Base-by-base conservation (phyloP, 2,888 invertebrate genomes). In the Tetragonisca angustula region DNA sequence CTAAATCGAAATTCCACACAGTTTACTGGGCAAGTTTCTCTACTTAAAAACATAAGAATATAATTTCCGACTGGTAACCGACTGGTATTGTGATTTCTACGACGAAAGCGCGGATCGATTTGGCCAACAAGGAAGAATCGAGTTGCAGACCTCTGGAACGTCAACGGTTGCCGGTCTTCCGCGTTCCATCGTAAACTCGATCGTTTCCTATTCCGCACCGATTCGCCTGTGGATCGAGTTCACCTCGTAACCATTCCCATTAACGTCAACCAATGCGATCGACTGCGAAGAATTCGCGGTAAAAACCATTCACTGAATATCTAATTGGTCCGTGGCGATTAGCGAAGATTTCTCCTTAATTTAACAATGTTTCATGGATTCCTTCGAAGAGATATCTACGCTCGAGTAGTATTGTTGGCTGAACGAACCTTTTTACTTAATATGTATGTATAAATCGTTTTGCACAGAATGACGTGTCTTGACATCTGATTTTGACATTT, bases 151-250 rank as follows among this genome's bases (percentile, higher is more conserved):
- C 80, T 49, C 17, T 67, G 67, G 71, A 67, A 71, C 67, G 65
- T 83, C 75, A 70, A 59, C 36, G 49, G 52, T 32, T 9, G 49
- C 56, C 19, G 54, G 69, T 65, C 81, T 87, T 87, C 76, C 81
- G 84, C 79, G 74, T 87, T 87, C 79, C 87, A 74, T 15, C 27
- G 64, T 71, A 59, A 84, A 84, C 49, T 79, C 65, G 74, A 76
- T 83, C 77, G 49, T 68, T 78, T 80, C 73, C 76, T 52, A 85
- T 84, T 84, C 68, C 81, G 81, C 83, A 73, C 81, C 83, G 81
- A 83, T 81, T 83, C 81, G 64, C 76, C 24, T 69, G 68, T 24
- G 76, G 81, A 81, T 83, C 83, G 69, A 74, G 69, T 65, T 81
- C 81, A 21, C 50, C 27, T n/a, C 27, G 49, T 17, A 56, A 68